Evolutionary conservation across 2,113 vertebrate species (phyloP).

Genomic region (Scomber colias): DNA sequence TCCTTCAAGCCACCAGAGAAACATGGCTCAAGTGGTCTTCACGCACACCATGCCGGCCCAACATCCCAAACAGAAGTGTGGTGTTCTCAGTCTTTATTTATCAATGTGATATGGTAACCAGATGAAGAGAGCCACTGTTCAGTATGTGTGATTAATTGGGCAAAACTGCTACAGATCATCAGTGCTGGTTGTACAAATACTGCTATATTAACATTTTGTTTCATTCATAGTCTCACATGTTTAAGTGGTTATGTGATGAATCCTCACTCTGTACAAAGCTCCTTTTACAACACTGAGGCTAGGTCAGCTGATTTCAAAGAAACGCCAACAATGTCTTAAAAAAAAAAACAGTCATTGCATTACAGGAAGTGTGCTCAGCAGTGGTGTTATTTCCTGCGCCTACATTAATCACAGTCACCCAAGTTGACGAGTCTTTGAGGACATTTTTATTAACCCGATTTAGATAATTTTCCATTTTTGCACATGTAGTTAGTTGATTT

Average conservation of each 20-base stretch:
- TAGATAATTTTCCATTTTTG: not conserved
- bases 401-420: conserved; percentile 67
- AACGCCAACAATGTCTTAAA: conserved; percentile 61
- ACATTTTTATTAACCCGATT: not conserved
- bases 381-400: conserved; percentile 78
- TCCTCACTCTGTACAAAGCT: not conserved
- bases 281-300: conserved; percentile 50
- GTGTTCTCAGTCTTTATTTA: conserved; percentile 40
- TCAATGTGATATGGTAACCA: conserved; percentile 16
- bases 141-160: conserved; percentile 13
- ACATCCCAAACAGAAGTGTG: conserved; percentile 44
- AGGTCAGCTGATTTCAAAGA: conserved; percentile 81
- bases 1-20: conserved; percentile 47
- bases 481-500: not conserved
- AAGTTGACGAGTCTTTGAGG: conserved; percentile 2
- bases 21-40: conserved; percentile 69
- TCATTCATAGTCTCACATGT: conserved; percentile 10
- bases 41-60: conserved; percentile 47
- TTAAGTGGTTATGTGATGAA: conserved; percentile 20
- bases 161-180: conserved; percentile 20
- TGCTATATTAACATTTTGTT: conserved; percentile 1
- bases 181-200: not conserved
- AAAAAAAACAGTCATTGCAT: conserved; percentile 70
- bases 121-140: conserved; percentile 15
- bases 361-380: conserved; percentile 81